Evolutionary conservation across 2,113 vertebrate genomes (phyloP).

Genomic region (Pseudopodoces humilis): DNA sequence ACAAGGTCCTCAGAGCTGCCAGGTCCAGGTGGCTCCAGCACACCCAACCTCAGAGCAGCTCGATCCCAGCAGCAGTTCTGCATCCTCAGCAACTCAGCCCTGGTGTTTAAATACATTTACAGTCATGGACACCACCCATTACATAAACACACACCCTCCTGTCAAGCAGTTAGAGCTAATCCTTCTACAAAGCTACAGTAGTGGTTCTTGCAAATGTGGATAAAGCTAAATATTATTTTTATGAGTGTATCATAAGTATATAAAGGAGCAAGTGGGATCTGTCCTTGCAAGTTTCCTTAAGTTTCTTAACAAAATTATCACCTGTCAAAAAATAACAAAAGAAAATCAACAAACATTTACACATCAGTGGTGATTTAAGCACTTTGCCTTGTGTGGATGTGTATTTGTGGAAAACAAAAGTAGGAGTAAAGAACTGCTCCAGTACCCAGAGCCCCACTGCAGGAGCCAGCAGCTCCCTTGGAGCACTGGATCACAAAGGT

Average conservation of each 20-base stretch:
- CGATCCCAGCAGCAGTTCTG: not conserved
- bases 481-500: not conserved
- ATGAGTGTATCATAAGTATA: rapidly evolving
- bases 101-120: not conserved
- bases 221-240: not conserved
- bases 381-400: not conserved
- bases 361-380: not conserved
- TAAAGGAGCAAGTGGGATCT: not conserved
- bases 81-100: not conserved
- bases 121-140: not conserved
- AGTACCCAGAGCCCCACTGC: not conserved
- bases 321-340: not conserved
- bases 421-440: not conserved
- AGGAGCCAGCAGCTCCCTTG: not conserved
- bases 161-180: not conserved
- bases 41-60: not conserved
- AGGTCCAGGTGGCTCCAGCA: not conserved
- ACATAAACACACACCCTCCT: not conserved
- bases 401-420: not conserved
- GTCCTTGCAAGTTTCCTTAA: not conserved
- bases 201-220: not conserved
- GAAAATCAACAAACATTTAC: not conserved
- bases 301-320: not conserved
- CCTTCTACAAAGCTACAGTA: not conserved
- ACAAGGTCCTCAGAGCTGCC: not conserved